Evolutionary conservation across 2,113 vertebrate genomes (phyloP).

Genomic region (Pelecanus crispus): DNA sequence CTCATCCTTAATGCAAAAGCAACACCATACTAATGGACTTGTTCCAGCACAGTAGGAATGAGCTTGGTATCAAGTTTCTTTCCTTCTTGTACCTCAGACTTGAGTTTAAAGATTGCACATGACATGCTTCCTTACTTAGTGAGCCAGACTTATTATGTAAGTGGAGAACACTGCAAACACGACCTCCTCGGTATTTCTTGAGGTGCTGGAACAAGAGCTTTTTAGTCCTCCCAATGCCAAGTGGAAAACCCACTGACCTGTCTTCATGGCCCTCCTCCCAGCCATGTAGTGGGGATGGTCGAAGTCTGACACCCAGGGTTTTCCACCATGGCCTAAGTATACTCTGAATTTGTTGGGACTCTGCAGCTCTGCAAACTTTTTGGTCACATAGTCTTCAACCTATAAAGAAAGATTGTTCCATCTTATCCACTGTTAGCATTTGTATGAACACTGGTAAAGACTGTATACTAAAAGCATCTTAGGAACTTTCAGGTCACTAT

Average conservation of each 20-base stretch:
- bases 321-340: constrained; percentile 85
- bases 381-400: constrained; percentile 82
- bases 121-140: neutral
- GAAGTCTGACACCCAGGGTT: constrained; percentile 96
- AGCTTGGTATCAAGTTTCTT: neutral
- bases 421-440: neutral
- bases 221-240: neutral
- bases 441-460: neutral
- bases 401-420: constrained; percentile 30
- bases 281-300: constrained; percentile 95
- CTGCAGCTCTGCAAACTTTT: constrained; percentile 81
- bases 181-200: neutral
- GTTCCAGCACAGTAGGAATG: neutral
- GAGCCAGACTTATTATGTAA: neutral
- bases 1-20: neutral
- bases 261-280: constrained; percentile 90
- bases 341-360: constrained; percentile 91
- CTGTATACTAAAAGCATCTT: neutral
- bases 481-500: neutral
- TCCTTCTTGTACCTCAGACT: neutral
- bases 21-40: neutral
- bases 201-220: neutral
- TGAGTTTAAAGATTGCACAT: neutral
- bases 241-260: constrained; percentile 73
- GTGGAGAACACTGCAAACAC: neutral